These are phyloP conservation scores for Phylloscopus trochiloides DNA, from an alignment of 2,113 vertebrate genomes.

Conservation along the genomic window DNA sequence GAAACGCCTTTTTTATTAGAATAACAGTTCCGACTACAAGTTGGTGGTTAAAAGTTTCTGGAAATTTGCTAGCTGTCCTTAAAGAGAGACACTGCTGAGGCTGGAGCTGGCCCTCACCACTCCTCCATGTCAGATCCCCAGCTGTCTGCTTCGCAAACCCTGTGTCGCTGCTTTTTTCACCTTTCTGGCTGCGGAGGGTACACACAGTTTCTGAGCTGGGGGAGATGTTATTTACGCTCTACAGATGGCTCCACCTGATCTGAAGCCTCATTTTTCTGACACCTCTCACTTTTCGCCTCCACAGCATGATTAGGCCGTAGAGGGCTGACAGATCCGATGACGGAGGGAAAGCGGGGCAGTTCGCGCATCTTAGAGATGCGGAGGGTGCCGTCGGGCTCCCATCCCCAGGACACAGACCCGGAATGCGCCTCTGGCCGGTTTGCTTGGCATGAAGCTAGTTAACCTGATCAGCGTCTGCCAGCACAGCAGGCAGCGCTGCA, in stretches of 20 bases:
- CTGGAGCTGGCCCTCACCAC: background rate
- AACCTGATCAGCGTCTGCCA: background rate
- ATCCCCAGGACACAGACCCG: background rate
- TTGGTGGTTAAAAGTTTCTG: background rate
- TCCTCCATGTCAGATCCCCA: background rate
- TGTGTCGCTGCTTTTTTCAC: background rate
- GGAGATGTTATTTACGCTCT: background rate
- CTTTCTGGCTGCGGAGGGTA: background rate
- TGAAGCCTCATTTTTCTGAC: conserved; percentile 11
- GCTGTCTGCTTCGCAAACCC: background rate
- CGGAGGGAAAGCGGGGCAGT: background rate
- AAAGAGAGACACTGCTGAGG: background rate
- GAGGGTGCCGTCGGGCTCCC: background rate
- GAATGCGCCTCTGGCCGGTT: background rate
- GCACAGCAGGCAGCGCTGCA: background rate
- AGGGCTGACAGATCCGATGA: background rate
- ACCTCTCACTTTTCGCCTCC: conserved; percentile 34
- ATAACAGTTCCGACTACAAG: background rate
- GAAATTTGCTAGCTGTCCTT: background rate
- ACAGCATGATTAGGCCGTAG: background rate
- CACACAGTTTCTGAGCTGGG: background rate
- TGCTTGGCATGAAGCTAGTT: background rate
- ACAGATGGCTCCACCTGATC: background rate
- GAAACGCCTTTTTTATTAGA: conserved; percentile 18
- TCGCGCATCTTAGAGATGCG: background rate